Evolutionary conservation across 2,113 vertebrate species (phyloP), one percentile per base, ranked within the genome.

Genomic region (Ascaphus truei): DNA sequence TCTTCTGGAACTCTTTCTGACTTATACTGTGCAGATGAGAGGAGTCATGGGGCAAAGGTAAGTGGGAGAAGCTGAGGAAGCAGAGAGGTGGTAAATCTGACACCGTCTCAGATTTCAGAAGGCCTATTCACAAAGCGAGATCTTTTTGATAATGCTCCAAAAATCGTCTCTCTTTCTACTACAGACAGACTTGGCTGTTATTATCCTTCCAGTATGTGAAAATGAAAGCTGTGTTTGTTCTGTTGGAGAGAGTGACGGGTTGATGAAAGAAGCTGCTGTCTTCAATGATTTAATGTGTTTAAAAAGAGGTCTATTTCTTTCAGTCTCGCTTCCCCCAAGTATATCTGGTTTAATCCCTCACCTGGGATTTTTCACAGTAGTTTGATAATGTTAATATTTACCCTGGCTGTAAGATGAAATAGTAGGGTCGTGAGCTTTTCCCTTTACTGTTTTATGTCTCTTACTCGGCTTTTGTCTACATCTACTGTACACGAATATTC

Each of bases 371-470:
- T 92, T 93, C 85, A 86, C 90, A 91, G 81, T 77, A 78, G 83
- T 81, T 80, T 86, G 88, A 90, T 86, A 89, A 86, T 86, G 92
- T 92, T 89, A 92, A 92, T 92, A 88, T 92, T 93, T 92, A 85
- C 85, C 75, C 81, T 83, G 87, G 79, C 81, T 85, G 75, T 77
- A 79, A 83, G 72, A 72, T 78, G 74, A 76, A 61, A 74, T 73
- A 81, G 64, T 77, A 76, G 50, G 68, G 58, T 61, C 34, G 74
- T 67, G 62, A 27, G 73, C 64, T 75, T 58, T 68, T 18, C 48
- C 41, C 39, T 47, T 47, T 6, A 47, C 43, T 22, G 7, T 47
- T 47, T 47, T 22, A 47, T 47, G 4, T 43, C 39, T 43, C 3
- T 43, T n/a, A n/a, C n/a, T n/a, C n/a, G n/a, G n/a, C n/a, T n/a